These are phyloP conservation scores for Volucella zonaria DNA, from an alignment of 2,888 invertebrate genomes.

Conservation along the genomic window DNA sequence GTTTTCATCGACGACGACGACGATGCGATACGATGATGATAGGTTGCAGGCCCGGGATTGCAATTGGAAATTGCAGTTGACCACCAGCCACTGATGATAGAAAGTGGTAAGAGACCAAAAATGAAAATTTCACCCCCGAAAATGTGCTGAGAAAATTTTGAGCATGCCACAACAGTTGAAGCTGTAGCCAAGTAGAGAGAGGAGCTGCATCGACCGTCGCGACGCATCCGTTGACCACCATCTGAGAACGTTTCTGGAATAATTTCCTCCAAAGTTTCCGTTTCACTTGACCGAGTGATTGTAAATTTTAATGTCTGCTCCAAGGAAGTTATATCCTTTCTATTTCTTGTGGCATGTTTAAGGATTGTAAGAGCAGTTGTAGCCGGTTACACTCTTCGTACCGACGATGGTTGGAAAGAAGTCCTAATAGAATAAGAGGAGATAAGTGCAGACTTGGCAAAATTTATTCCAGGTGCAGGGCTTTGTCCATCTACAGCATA, in stretches of 20 bases:
- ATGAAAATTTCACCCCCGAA: conserved; percentile 30
- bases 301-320: conserved; percentile 73
- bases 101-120: conserved; percentile 30
- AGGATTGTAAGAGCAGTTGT: conserved; percentile 1
- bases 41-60: conserved; percentile 52
- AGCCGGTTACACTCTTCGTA: conserved; percentile 6
- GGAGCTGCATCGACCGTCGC: conserved; percentile 2
- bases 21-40: conserved; percentile 54
- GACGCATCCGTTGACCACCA: conserved; percentile 70
- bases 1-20: conserved; percentile 44
- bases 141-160: conserved; percentile 63
- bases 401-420: neutral
- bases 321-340: conserved; percentile 63
- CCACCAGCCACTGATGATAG: conserved; percentile 49
- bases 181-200: neutral
- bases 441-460: conserved; percentile 40
- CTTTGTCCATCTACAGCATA: conserved; percentile 5
- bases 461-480: conserved; percentile 65
- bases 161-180: conserved; percentile 28
- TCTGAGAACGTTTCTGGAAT: conserved; percentile 69
- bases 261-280: conserved; percentile 73
- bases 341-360: conserved; percentile 42
- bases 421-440: neutral
- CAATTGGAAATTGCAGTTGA: conserved; percentile 67
- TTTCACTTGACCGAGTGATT: conserved; percentile 74